These are phyloP conservation scores for Telmatherina bonti DNA, from an alignment of 2,797 vertebrate genomes.

Conservation along the genomic window DNA sequence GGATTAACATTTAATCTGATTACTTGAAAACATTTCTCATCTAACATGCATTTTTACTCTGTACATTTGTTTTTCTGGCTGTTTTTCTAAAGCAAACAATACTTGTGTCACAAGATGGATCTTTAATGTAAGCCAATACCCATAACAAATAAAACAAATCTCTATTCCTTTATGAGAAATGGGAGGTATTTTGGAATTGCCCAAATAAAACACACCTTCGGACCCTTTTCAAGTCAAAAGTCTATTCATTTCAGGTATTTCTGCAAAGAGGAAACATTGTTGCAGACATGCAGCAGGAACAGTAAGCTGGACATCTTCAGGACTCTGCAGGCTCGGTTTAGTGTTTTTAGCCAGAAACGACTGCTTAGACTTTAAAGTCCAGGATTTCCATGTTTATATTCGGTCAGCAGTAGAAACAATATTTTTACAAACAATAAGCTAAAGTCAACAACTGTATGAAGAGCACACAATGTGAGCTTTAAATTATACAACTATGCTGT, in stretches of 20 bases:
- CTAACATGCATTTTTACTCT: neutral
- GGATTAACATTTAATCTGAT: slow-evolving; percentile 1
- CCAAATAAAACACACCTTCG: slow-evolving; percentile 46
- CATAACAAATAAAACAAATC: neutral
- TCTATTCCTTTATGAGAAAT: neutral
- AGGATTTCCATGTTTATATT: slow-evolving; percentile 43
- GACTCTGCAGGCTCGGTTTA: neutral
- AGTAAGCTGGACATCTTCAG: neutral
- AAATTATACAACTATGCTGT: neutral
- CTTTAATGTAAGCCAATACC: neutral
- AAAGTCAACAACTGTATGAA: neutral
- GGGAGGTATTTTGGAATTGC: neutral
- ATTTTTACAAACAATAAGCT: slow-evolving; percentile 39
- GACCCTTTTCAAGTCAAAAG: slow-evolving; percentile 28
- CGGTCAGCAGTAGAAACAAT: slow-evolving; percentile 30
- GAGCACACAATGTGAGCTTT: neutral
- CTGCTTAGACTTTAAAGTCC: slow-evolving; percentile 40
- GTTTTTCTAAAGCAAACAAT: neutral
- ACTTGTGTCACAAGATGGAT: neutral
- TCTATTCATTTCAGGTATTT: neutral
- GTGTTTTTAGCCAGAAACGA: slow-evolving; percentile 8
- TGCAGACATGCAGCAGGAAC: neutral
- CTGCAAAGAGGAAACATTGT: neutral
- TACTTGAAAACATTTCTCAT: neutral
- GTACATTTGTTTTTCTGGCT: neutral